Base-by-base conservation (phyloP, 2,113 vertebrate genomes). In the Anser cygnoides region DNA sequence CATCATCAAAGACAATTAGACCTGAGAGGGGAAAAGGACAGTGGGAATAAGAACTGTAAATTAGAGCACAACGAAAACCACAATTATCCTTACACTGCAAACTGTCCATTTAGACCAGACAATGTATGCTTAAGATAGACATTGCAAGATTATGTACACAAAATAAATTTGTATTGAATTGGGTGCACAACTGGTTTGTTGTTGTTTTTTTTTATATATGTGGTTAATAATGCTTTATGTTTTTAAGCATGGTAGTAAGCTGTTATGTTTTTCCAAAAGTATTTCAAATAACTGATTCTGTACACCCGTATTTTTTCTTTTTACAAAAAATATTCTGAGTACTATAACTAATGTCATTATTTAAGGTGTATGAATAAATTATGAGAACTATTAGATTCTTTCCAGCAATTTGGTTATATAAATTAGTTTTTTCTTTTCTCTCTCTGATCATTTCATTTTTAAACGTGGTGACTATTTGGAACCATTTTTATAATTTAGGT, bases 91-190 rank as follows among this genome's bases (percentile, higher is more conserved):
- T 97, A 89, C 44, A 89, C 84, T 89, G 22, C 74, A 96, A 96
- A 66, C 76, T 97, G 83, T 93, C 96, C 82, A 83, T 97, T 98
- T 97, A 96, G 76, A 95, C 89, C 94, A 97, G 81, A 90, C 97
- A 93, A 90, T 39, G 92, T 94, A 93, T 94, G 95, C 91, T 94
- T 97, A 98, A 97, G 98, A 98, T 94, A 97, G 89, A 98, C 89
- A 95, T 93, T 97, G 90, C 84, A 97, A 97, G 87, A 95, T 95
- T 98, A 96, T 97, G 95, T 87, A 95, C 55, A 92, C 9, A 89
- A 96, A 95, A 87, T 94, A 88, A 92, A 92, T n/a, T 62, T 44
- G 82, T 79, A 89, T 73, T 87, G 70, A 94, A 92, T n/a, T 68
- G 52, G 65, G n/a, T 43, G 39, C 28, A 73, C 74, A 93, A 63